These are phyloP conservation scores for Saxidomus purpurata DNA, from an alignment of 1,140 invertebrate species.

Conservation along the genomic window DNA sequence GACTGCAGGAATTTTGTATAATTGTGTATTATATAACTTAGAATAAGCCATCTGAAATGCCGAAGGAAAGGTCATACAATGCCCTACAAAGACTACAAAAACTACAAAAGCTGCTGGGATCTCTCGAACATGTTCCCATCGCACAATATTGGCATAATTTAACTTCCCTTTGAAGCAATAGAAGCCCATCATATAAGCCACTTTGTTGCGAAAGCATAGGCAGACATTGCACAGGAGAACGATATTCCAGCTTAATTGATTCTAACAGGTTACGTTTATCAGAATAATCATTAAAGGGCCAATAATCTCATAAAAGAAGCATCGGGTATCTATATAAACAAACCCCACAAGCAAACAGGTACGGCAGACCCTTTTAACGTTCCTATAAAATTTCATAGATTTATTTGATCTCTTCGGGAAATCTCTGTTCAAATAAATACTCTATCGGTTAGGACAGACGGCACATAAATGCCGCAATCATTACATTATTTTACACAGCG, in stretches of 20 bases:
- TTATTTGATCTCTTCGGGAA: conserved; percentile 58
- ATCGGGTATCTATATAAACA: conserved; percentile 59
- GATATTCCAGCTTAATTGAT: conserved; percentile 25
- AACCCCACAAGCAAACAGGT: conserved; percentile 18
- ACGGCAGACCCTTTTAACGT: conserved; percentile 36
- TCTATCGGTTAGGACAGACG: neutral
- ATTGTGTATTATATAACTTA: too few relatives aligned
- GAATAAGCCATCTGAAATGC: too few relatives aligned
- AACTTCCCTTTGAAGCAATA: neutral
- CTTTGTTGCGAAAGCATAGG: neutral
- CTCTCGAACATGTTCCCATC: neutral
- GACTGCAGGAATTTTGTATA: too few relatives aligned
- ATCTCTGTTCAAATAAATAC: conserved; percentile 61
- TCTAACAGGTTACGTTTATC: conserved; percentile 52
- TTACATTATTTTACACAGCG: neutral
- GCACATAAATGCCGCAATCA: neutral
- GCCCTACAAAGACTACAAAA: too few relatives aligned
- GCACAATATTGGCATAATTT: neutral
- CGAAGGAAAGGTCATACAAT: too few relatives aligned
- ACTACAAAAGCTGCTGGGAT: too few relatives aligned
- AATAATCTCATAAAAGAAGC: conserved; percentile 35
- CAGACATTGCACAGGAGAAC: neutral
- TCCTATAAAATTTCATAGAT: conserved; percentile 58
- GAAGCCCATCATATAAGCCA: neutral
- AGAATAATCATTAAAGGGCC: conserved; percentile 48